Conservation (phyloP, 2,797 vertebrate species). For the Botia almorhae region DNA sequence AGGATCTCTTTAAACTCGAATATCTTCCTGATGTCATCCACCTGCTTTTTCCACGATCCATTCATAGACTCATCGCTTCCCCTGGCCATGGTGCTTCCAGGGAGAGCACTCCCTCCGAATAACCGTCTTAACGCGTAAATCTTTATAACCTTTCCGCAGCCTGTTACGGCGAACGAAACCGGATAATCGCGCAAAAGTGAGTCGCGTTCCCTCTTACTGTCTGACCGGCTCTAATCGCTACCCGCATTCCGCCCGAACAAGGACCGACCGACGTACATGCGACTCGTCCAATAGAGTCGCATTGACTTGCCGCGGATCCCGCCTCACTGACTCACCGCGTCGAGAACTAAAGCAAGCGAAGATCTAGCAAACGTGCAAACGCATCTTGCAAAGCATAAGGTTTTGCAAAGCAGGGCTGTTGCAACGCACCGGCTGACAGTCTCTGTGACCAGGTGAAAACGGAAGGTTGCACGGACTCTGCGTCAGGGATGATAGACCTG, state of each 20-base stretch:
- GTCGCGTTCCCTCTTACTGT: background rate
- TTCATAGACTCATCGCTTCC: slow-evolving; percentile 88
- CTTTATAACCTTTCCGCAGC: slow-evolving; percentile 14
- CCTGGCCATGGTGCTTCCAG: slow-evolving; percentile 84
- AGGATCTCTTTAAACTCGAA: slow-evolving; percentile 90
- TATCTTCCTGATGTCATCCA: slow-evolving; percentile 86
- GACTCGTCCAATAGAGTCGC: slow-evolving; percentile 31
- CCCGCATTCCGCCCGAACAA: slow-evolving; percentile 13
- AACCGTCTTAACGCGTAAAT: slow-evolving; percentile 29
- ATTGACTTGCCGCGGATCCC: slow-evolving; percentile 3
- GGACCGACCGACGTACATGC: background rate
- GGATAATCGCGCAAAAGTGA: background rate
- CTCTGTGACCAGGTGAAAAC: background rate
- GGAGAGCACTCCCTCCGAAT: slow-evolving; percentile 42
- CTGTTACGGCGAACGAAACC: background rate
- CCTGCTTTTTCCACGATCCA: slow-evolving; percentile 88
- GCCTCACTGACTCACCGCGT: slow-evolving; percentile 42
- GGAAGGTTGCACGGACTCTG: slow-evolving; percentile 17
- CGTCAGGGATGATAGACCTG: slow-evolving; percentile 20
- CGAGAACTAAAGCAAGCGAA: slow-evolving; percentile 1
- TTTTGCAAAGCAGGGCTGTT: slow-evolving; percentile 1
- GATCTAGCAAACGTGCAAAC: background rate
- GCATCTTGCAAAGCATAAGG: background rate
- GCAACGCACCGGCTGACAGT: background rate
- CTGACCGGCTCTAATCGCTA: slow-evolving; percentile 6